Base-by-base conservation (phyloP, 2,888 invertebrate species). In the Pseudoips prasinana region DNA sequence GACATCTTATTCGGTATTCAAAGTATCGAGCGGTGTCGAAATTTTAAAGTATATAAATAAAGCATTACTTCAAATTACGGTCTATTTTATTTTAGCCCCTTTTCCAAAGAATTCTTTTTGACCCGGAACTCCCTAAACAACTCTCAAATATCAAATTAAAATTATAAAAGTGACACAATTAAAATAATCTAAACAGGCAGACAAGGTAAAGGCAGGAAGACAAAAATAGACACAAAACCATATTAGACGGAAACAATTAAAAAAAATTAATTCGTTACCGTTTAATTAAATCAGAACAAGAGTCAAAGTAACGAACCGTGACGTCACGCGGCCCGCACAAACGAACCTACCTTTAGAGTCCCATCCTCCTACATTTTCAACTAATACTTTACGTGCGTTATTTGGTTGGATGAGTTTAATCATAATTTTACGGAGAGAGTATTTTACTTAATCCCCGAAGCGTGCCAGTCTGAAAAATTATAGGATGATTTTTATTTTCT, bases 201-300 rank as follows among this genome's bases (percentile, higher is more conserved):
- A n/a, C n/a, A n/a, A n/a, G n/a, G n/a, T 33, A 11, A 29, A 25
- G 17, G 24, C 41, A 41, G 29, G 39, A 39, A 39, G 34, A 49
- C 28, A 29, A 40, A 36, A 41, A 25, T 30, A 30, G 40, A 39
- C 46, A 29, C 33, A 29, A 19, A 30, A 25, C 25, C 26, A 61
- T 64, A 68, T 66, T 61, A 71, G 73, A 66, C 76, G 83, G 83
- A 84, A 81, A 73, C 68, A 78, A 82, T 83, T 79, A 82, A 64
- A 58, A 63, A 58, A 58, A 65, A 68, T 60, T 46, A 71, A 72
- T 68, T 67, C 64, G 68, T 67, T 62, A 51, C 63, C 51, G 54
- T 57, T 71, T 78, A 83, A 85, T 84, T 82, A 75, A 84, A 82
- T 85, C 75, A 75, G 70, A 64, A 65, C 63, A 61, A 58, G 54